Evolutionary conservation across 2,888 invertebrate genomes (phyloP).

Genomic region (Cerastoderma edule): DNA sequence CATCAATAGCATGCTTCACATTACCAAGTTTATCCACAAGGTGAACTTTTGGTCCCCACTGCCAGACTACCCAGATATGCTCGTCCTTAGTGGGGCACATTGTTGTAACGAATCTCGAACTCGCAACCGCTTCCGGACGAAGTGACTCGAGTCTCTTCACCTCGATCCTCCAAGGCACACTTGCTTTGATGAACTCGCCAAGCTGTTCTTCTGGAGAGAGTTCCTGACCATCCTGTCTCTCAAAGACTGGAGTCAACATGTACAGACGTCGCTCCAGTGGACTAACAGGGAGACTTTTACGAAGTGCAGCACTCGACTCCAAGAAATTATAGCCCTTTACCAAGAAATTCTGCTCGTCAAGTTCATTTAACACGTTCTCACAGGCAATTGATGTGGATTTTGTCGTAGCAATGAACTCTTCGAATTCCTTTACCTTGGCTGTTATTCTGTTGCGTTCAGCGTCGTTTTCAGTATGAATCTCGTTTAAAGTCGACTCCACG

Average conservation of each 20-base stretch:
- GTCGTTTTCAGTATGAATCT: constrained; percentile 46
- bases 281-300: constrained; percentile 36
- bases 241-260: constrained; percentile 32
- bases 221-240: constrained; percentile 16
- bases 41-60: constrained; percentile 55
- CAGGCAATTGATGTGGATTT: constrained; percentile 36
- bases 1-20: constrained; percentile 44
- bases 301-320: constrained; percentile 17
- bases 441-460: constrained; percentile 40
- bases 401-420: constrained; percentile 35
- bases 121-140: constrained; percentile 52
- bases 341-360: constrained; percentile 35
- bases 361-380: constrained; percentile 34
- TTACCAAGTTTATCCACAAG: constrained; percentile 53
- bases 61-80: constrained; percentile 58
- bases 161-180: constrained; percentile 58
- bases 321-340: constrained; percentile 29
- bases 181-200: constrained; percentile 40
- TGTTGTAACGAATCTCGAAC: constrained; percentile 56
- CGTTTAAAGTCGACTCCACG: constrained; percentile 33
- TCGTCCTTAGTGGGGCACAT: constrained; percentile 52
- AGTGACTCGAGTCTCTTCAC: constrained; percentile 53
- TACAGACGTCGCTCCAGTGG: constrained; percentile 44
- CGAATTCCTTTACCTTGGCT: constrained; percentile 49
- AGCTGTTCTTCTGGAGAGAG: constrained; percentile 40